Percentiles rank a stretch among this genome's conserved stretches.
These are phyloP conservation scores for Pitta sordida DNA, from an alignment of 2,113 vertebrate species.

Conservation along the genomic window DNA sequence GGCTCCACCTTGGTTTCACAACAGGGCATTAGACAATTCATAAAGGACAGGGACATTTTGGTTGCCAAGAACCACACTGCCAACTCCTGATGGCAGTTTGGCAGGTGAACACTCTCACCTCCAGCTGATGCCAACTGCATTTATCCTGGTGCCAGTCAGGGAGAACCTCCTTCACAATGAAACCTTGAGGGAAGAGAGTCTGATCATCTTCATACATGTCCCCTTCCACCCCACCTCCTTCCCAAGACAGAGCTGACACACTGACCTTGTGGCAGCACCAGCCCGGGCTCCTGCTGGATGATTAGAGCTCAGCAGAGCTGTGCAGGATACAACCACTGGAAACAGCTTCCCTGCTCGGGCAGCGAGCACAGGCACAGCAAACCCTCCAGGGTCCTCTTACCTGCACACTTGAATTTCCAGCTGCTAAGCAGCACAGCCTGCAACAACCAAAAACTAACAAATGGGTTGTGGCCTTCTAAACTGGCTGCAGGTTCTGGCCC, in stretches of 20 bases:
- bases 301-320: not conserved
- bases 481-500: not conserved
- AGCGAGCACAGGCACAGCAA: not conserved
- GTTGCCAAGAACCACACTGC: not conserved
- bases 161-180: not conserved
- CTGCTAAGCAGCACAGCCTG: not conserved
- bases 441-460: not conserved
- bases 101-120: not conserved
- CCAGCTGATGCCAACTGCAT: fast-evolving
- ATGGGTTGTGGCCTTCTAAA: not conserved
- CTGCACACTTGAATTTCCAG: not conserved
- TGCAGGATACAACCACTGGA: not conserved
- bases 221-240: not conserved
- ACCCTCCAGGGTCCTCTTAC: not conserved
- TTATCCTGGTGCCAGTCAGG: fast-evolving
- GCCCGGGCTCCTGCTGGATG: not conserved
- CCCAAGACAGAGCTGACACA: not conserved
- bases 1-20: not conserved
- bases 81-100: fast-evolving
- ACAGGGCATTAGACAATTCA: not conserved
- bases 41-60: fast-evolving
- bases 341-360: not conserved
- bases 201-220: not conserved
- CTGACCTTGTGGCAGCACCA: not conserved
- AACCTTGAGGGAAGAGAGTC: not conserved